Conservation (phyloP, 2,797 vertebrate species). For the Microhierax caerulescens region DNA sequence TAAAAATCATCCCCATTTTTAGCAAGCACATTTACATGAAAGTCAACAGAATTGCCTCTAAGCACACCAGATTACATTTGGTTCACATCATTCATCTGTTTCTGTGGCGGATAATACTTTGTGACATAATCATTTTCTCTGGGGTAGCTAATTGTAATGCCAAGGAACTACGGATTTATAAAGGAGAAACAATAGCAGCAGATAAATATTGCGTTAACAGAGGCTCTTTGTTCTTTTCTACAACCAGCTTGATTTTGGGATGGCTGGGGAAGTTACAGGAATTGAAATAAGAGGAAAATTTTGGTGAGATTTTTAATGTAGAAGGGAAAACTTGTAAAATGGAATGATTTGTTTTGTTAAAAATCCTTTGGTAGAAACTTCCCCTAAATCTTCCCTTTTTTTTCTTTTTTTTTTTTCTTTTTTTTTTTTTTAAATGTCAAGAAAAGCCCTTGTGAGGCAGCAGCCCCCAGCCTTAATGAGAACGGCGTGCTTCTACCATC, state of each 20-base stretch:
- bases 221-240: slow-evolving; percentile 19
- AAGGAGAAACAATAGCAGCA: slow-evolving; percentile 38
- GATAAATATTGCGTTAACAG: slow-evolving; percentile 7
- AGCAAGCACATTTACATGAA: background rate
- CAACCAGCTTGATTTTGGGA: background rate
- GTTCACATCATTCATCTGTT: slow-evolving; percentile 53
- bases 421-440: too few relatives aligned
- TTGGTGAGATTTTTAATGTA: background rate
- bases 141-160: slow-evolving; percentile 54
- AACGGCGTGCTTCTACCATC: fast-evolving
- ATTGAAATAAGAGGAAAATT: background rate
- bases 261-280: background rate
- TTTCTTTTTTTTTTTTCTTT: too few relatives aligned
- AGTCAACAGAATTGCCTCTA: slow-evolving; percentile 15
- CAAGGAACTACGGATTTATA: slow-evolving; percentile 39
- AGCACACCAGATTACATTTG: slow-evolving; percentile 6
- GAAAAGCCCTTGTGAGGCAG: fast-evolving
- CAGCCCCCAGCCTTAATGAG: background rate
- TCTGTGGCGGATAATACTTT: slow-evolving; percentile 40
- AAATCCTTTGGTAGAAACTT: background rate
- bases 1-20: background rate
- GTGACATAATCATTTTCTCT: slow-evolving; percentile 59
- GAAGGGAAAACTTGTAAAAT: background rate
- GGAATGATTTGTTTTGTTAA: background rate
- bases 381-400: background rate